These are phyloP conservation scores for Prionace glauca DNA, from an alignment of 2,797 vertebrate species.

Conservation along the genomic window DNA sequence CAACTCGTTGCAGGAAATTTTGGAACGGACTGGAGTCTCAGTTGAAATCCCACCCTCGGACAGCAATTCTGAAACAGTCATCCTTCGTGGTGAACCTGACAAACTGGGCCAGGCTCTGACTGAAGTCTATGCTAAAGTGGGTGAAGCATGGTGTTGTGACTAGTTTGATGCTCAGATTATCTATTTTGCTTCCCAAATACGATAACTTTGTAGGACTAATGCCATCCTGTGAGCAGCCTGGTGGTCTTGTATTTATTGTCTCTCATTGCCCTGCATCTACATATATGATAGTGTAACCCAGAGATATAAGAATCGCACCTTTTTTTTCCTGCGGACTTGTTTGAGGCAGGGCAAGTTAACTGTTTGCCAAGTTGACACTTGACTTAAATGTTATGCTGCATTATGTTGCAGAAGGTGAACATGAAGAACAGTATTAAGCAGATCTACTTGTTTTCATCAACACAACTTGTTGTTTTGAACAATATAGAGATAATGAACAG, in stretches of 20 bases:
- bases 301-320: background rate
- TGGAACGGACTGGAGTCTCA: conserved; percentile 94
- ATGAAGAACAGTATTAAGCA: background rate
- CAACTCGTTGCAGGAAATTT: conserved; percentile 95
- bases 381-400: background rate
- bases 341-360: background rate
- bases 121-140: conserved; percentile 97
- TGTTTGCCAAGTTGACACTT: background rate
- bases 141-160: background rate
- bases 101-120: conserved; percentile 95
- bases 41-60: conserved; percentile 98
- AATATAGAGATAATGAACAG: background rate
- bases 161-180: background rate
- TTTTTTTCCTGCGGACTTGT: background rate
- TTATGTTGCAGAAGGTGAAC: background rate
- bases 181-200: background rate
- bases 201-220: background rate
- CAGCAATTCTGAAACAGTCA: conserved; percentile 95
- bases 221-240: background rate
- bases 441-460: background rate
- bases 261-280: background rate
- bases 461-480: background rate
- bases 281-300: background rate
- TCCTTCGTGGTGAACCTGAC: conserved; percentile 95
- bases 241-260: background rate